These are phyloP conservation scores for Hypercompe scribonia DNA, from an alignment of 2,888 invertebrate genomes.

Conservation along the genomic window DNA sequence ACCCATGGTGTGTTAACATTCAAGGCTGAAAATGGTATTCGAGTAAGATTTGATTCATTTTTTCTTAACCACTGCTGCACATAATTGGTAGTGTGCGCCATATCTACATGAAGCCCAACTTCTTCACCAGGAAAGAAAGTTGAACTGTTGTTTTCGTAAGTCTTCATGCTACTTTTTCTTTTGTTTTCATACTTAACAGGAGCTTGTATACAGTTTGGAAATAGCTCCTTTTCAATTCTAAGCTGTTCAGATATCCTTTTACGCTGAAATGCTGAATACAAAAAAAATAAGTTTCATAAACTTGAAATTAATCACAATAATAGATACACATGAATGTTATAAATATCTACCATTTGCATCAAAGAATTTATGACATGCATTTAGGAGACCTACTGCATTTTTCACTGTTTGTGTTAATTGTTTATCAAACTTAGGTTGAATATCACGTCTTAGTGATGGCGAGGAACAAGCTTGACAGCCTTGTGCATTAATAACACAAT, in stretches of 20 bases:
- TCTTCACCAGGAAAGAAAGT: conserved; percentile 66
- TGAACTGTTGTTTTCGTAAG: conserved; percentile 63
- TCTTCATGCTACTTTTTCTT: conserved; percentile 61
- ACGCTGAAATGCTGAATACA: conserved; percentile 64
- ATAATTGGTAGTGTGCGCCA: conserved; percentile 67
- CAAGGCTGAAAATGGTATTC: conserved; percentile 73
- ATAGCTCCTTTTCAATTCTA: conserved; percentile 75
- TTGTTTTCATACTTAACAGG: conserved; percentile 75
- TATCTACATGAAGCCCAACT: conserved; percentile 50
- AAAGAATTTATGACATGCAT: conserved; percentile 66
- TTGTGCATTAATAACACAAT: conserved; percentile 59
- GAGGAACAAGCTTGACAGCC: conserved; percentile 66
- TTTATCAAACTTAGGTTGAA: conserved; percentile 54
- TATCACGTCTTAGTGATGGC: conserved; percentile 45
- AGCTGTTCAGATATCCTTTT: conserved; percentile 70
- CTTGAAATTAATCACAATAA: conserved; percentile 11
- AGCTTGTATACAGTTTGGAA: conserved; percentile 80
- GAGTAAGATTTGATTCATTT: conserved; percentile 55
- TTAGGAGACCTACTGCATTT: conserved; percentile 62
- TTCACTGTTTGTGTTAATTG: conserved; percentile 58
- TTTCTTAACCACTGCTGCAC: conserved; percentile 75
- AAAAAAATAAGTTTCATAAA: neutral
- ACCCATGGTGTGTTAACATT: conserved; percentile 61
- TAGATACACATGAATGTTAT: neutral
- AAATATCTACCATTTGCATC: conserved; percentile 66